These are phyloP conservation scores for Anas platyrhynchos DNA, from an alignment of 2,113 vertebrate species.

Conservation along the genomic window DNA sequence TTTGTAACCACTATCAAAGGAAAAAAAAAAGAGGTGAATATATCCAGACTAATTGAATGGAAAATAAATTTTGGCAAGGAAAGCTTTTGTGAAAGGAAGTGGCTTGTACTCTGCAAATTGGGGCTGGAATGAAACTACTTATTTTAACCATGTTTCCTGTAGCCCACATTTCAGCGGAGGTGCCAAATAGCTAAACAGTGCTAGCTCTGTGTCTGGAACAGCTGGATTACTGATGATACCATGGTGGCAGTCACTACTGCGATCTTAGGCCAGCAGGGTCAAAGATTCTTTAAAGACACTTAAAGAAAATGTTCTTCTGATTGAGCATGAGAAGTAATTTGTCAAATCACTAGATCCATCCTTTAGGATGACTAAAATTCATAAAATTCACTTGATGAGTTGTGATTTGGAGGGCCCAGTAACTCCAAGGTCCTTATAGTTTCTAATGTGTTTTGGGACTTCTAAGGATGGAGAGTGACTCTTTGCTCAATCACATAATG, in stretches of 20 bases:
- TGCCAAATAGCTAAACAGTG: neutral
- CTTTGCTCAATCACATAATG: no score
- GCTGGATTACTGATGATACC: neutral
- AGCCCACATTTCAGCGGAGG: neutral
- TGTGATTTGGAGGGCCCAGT: neutral
- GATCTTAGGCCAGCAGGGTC: neutral
- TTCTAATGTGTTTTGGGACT: neutral
- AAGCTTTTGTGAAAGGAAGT: neutral
- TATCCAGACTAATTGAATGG: neutral
- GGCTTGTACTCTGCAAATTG: neutral
- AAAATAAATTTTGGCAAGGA: neutral
- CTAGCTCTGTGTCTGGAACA: neutral
- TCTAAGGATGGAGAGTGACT: no score
- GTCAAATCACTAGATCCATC: fast-evolving
- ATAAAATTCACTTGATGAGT: neutral
- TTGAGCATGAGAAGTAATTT: neutral
- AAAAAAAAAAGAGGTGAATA: neutral
- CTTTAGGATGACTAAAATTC: neutral
- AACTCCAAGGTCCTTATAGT: neutral
- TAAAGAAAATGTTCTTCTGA: neutral
- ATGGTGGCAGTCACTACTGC: neutral
- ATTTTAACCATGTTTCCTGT: neutral
- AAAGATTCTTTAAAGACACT: neutral
- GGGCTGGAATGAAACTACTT: neutral
- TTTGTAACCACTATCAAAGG: neutral